Conservation (phyloP, 2,113 vertebrate species). For the Pseudorhombus dupliciocellatus region DNA sequence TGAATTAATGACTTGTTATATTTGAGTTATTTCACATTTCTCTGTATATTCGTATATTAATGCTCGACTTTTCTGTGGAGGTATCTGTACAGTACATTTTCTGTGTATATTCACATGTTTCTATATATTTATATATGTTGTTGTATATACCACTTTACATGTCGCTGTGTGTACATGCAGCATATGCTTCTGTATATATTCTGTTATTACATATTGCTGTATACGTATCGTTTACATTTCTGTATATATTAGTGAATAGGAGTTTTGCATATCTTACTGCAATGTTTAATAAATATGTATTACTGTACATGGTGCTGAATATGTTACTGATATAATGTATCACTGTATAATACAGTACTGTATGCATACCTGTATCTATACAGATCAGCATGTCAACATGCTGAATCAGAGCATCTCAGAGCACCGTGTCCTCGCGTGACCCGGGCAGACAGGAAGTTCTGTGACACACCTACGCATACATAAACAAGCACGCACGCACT, state of each 20-base stretch:
- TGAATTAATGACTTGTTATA: not conserved
- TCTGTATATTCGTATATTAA: too few species aligned
- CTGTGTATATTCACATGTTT: too few species aligned
- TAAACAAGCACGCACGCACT: too few species aligned
- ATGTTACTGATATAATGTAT: not conserved
- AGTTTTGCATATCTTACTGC: not conserved
- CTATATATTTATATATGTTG: not conserved
- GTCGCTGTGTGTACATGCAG: not conserved
- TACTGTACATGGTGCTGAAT: not conserved
- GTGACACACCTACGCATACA: not conserved
- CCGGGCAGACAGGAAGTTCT: constrained; percentile 45
- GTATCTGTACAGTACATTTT: too few species aligned
- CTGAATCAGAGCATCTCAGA: not conserved
- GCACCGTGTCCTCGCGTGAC: constrained; percentile 43
- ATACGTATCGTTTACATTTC: not conserved
- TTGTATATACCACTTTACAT: not conserved
- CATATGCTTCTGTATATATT: not conserved
- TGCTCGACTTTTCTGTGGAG: too few species aligned
- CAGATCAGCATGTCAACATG: not conserved
- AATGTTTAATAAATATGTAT: not conserved
- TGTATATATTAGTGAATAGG: not conserved
- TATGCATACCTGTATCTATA: not conserved
- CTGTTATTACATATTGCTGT: not conserved
- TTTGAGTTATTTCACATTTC: not conserved
- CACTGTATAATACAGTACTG: not conserved